Evolutionary conservation across 1,140 invertebrate genomes (phyloP).

Genomic region (Pteromalus puparum): DNA sequence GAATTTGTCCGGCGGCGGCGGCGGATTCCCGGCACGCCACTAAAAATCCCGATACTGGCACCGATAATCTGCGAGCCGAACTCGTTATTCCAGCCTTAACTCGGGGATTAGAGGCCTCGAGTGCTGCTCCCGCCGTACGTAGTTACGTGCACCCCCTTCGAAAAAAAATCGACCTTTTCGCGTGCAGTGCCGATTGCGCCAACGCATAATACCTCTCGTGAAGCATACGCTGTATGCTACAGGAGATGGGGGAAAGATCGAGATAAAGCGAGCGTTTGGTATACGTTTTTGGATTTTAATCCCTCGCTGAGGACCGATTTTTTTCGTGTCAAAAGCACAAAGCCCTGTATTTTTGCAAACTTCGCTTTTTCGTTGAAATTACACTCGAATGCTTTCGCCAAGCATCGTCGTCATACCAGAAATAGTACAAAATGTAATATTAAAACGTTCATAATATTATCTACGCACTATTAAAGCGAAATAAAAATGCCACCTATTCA

Average conservation of each 20-base stretch:
- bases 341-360: background rate
- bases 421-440: no score
- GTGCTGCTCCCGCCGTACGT: background rate
- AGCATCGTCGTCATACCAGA: background rate
- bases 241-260: background rate
- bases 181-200: no score
- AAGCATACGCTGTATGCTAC: no score
- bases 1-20: slow-evolving; percentile 34
- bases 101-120: slow-evolving; percentile 30
- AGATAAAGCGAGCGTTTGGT: background rate
- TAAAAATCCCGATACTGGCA: slow-evolving; percentile 35
- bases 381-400: background rate
- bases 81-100: slow-evolving; percentile 47
- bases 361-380: background rate
- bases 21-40: slow-evolving; percentile 1
- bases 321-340: background rate
- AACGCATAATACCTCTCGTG: no score
- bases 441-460: no score
- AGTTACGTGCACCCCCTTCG: background rate
- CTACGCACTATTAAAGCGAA: background rate
- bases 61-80: slow-evolving; percentile 44
- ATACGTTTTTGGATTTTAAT: background rate
- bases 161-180: background rate
- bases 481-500: background rate
- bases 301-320: background rate